Conservation (phyloP, 2,888 invertebrate genomes). For the Anthrax anthrax region DNA sequence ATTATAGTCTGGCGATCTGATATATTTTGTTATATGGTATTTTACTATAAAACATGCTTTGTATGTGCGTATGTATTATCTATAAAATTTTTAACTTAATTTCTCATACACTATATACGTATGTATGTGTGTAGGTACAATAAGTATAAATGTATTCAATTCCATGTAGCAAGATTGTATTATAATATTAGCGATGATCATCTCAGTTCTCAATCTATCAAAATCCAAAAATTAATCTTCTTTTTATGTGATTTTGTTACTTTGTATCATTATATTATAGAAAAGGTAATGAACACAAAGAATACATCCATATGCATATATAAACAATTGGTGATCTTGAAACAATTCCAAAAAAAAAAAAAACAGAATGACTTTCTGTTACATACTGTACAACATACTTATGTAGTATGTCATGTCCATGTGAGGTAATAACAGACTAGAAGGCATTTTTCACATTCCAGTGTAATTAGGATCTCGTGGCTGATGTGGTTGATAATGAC, state of each 20-base stretch:
- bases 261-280: not conserved
- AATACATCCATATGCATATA: too few relatives aligned
- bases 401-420: not conserved
- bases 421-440: conserved; percentile 10
- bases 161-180: too few relatives aligned
- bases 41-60: not conserved
- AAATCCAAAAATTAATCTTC: not conserved
- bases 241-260: not conserved
- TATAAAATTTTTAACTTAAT: too few relatives aligned
- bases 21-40: conserved; percentile 4
- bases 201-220: conserved; percentile 3
- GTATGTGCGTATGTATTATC: too few relatives aligned
- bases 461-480: conserved; percentile 18
- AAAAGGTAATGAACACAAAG: too few relatives aligned
- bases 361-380: conserved; percentile 3
- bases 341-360: not conserved
- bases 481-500: conserved; percentile 15
- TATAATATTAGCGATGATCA: not conserved
- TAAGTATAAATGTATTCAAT: too few relatives aligned
- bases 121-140: too few relatives aligned
- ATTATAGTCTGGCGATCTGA: conserved; percentile 6
- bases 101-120: too few relatives aligned
- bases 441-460: conserved; percentile 13
- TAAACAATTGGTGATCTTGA: conserved; percentile 1
- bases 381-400: too few relatives aligned